phyloP scores from a whole-genome alignment of 2,888 invertebrate species.

The Phragmatobia fuliginosa region DNA sequence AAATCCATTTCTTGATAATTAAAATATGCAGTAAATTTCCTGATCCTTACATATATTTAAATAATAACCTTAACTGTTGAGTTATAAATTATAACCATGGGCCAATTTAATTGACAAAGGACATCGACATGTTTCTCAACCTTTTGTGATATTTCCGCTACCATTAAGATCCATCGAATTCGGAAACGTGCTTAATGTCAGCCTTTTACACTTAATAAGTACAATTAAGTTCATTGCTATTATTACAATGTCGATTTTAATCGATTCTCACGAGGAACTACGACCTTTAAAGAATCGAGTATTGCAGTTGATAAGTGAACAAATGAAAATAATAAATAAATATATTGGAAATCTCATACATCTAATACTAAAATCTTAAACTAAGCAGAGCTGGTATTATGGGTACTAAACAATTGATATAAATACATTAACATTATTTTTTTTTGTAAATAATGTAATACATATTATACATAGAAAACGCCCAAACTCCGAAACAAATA shows the following conservation, averaged over 20 bases:
- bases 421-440: no score
- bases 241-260: constrained; percentile 9
- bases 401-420: no score
- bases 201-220: not conserved
- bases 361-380: no score
- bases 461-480: no score
- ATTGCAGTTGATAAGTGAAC: not conserved
- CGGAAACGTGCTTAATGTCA: constrained; percentile 9
- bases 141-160: not conserved
- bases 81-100: not conserved
- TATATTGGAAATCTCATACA: no score
- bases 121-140: not conserved
- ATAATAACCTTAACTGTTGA: not conserved
- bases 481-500: no score
- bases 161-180: constrained; percentile 9
- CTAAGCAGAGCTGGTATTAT: no score
- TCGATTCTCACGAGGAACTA: not conserved
- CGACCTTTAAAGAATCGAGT: not conserved
- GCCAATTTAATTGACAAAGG: not conserved
- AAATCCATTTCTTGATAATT: no score
- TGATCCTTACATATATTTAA: no score
- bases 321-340: no score
- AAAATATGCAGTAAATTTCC: no score
- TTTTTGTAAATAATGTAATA: no score
- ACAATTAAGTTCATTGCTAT: not conserved